Evolutionary conservation across 2,888 invertebrate genomes (phyloP).

Genomic region (Cheiracanthium punctorium): DNA sequence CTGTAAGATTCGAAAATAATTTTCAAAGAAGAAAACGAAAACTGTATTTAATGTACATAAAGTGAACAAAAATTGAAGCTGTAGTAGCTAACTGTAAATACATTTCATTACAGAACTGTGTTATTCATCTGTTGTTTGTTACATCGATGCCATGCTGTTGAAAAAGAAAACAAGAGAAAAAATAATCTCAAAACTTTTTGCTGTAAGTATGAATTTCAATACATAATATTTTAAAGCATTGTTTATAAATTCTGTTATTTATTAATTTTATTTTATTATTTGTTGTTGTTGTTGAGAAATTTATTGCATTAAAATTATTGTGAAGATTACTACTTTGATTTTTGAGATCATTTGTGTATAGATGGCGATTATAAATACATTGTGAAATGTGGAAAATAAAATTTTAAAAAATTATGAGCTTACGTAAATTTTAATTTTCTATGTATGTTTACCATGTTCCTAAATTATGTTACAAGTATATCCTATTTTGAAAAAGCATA

Average conservation of each 20-base stretch:
- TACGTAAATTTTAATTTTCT: too few relatives aligned
- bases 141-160: not conserved
- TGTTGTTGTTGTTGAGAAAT: not conserved
- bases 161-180: not conserved
- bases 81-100: slow-evolving; percentile 3
- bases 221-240: too few relatives aligned
- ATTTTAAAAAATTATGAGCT: too few relatives aligned
- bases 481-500: too few relatives aligned
- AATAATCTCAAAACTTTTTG: not conserved
- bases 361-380: too few relatives aligned
- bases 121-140: not conserved
- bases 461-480: too few relatives aligned
- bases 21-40: not conserved
- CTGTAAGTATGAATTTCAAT: not conserved
- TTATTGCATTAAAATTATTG: too few relatives aligned
- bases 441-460: too few relatives aligned
- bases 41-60: not conserved
- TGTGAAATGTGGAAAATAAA: too few relatives aligned
- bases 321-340: too few relatives aligned
- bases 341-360: too few relatives aligned
- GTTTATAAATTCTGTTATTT: not conserved
- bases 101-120: slow-evolving; percentile 1
- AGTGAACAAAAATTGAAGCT: not conserved
- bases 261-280: not conserved
- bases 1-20: too few relatives aligned